Evolutionary conservation across 1,140 invertebrate species (phyloP).

Genomic region (Camponotus pennsylvanicus): DNA sequence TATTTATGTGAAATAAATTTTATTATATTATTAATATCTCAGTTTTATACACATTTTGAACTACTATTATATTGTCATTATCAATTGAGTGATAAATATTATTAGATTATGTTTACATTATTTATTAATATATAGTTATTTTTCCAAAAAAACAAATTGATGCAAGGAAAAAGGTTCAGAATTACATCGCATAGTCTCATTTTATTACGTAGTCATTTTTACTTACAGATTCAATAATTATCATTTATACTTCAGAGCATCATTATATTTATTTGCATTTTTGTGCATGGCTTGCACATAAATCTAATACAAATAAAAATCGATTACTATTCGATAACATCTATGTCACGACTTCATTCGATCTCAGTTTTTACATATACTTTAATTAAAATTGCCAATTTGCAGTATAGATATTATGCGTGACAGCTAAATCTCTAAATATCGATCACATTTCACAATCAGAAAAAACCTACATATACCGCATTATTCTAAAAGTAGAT

Average conservation of each 20-base stretch:
- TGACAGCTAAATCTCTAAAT: conserved; percentile 18
- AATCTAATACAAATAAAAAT: conserved; percentile 38
- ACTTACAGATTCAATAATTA: conserved; percentile 48
- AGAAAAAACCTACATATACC: neutral
- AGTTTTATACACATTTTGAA: neutral
- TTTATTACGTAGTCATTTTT: conserved; percentile 52
- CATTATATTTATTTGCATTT: conserved; percentile 1
- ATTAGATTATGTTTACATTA: neutral
- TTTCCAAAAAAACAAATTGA: neutral
- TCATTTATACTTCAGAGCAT: conserved; percentile 28
- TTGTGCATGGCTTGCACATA: conserved; percentile 38
- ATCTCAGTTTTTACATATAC: conserved; percentile 31
- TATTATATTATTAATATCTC: neutral
- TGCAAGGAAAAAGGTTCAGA: neutral
- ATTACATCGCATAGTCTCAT: conserved; percentile 16
- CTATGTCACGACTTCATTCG: conserved; percentile 34
- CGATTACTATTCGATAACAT: conserved; percentile 43
- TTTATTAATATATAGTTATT: neutral
- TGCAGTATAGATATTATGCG: conserved; percentile 29
- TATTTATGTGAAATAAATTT: neutral
- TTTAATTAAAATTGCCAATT: conserved; percentile 60
- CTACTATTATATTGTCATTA: neutral
- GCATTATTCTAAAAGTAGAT: conserved; percentile 41
- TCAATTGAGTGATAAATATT: no score
- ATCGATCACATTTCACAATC: conserved; percentile 26